These are phyloP conservation scores for Anoura caudifer DNA, from an alignment of 2,113 vertebrate species.

Conservation along the genomic window DNA sequence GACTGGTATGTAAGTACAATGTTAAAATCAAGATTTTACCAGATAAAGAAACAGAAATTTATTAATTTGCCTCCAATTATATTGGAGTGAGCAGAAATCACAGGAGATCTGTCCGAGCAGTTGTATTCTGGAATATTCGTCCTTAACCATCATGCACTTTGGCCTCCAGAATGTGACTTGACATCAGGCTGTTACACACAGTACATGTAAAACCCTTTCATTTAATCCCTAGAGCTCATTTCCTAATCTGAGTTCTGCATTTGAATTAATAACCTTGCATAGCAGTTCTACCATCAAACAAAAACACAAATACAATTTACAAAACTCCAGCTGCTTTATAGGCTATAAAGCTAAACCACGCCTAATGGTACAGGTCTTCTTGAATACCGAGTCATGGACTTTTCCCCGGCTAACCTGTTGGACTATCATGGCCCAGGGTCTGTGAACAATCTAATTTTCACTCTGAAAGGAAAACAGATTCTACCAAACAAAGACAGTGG, in stretches of 20 bases:
- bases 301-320: background rate
- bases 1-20: background rate
- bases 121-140: background rate
- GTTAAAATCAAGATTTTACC: background rate
- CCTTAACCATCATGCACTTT: background rate
- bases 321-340: background rate
- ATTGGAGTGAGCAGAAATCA: background rate
- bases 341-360: background rate
- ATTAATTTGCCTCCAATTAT: background rate
- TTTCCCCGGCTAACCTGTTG: background rate
- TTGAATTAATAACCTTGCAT: background rate
- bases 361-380: background rate
- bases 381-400: background rate
- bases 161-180: background rate
- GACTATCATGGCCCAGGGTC: background rate
- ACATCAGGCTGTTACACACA: background rate
- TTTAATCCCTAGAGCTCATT: background rate
- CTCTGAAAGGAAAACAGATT: slow-evolving; percentile 32
- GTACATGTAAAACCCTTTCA: background rate
- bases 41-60: background rate
- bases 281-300: background rate
- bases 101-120: background rate
- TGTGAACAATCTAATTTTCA: slow-evolving; percentile 29
- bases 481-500: slow-evolving; percentile 15
- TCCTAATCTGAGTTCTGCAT: background rate